Percentiles rank a stretch among this genome's conserved stretches.
Evolutionary conservation across 2,888 invertebrate species (phyloP).

Genomic region (Euplagia quadripunctaria): DNA sequence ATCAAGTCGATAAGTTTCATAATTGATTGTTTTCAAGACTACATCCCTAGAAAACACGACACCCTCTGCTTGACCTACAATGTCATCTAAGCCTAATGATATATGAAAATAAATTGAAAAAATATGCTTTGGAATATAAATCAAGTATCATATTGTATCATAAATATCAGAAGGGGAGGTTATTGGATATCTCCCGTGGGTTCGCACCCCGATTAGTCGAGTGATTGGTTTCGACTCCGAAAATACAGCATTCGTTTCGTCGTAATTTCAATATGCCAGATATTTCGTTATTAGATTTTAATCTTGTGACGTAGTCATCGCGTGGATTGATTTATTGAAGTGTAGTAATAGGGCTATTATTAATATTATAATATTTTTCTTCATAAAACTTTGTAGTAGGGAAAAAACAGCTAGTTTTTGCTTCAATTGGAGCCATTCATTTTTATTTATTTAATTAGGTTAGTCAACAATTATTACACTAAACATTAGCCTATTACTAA

Average conservation of each 20-base stretch:
- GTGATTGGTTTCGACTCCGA: conserved; percentile 39
- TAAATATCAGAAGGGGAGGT: conserved; percentile 40
- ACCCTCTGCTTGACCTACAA: neutral
- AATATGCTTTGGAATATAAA: conserved; percentile 32
- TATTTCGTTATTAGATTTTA: neutral
- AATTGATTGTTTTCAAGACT: neutral
- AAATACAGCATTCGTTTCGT: conserved; percentile 24
- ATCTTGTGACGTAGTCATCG: neutral
- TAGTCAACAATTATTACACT: too few relatives aligned
- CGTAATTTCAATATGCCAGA: conserved; percentile 31
- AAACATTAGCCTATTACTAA: too few relatives aligned
- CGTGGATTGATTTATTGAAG: conserved; percentile 4
- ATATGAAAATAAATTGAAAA: conserved; percentile 33
- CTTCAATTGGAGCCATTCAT: too few relatives aligned
- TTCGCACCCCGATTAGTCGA: conserved; percentile 21
- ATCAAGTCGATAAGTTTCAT: neutral
- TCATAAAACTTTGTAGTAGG: too few relatives aligned
- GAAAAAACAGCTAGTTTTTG: too few relatives aligned
- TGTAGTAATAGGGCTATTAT: neutral
- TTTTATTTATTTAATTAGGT: too few relatives aligned
- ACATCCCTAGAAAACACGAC: neutral
- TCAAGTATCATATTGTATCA: conserved; percentile 38
- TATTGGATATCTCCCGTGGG: conserved; percentile 42
- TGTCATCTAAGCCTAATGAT: neutral
- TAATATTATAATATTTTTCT: too few relatives aligned